Evolutionary conservation across 1,140 invertebrate genomes (phyloP).

Genomic region (Drosophila insularis): DNA sequence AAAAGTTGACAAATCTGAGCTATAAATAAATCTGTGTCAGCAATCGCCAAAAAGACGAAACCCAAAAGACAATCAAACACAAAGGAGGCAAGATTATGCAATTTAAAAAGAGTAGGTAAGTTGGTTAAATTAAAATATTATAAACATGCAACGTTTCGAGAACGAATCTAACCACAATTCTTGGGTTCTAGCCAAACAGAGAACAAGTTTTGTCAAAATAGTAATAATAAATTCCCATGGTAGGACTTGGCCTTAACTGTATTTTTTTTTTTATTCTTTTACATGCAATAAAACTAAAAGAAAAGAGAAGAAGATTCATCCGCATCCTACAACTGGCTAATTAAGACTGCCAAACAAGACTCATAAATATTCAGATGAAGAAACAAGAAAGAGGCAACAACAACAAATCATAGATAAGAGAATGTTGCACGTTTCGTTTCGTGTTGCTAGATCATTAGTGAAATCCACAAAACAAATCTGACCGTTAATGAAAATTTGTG

Average conservation of each 20-base stretch:
- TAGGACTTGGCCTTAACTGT: conserved; percentile 5
- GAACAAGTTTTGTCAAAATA: conserved; percentile 6
- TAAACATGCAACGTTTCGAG: conserved; percentile 4
- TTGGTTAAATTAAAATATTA: conserved; percentile 13
- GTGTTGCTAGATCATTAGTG: conserved; percentile 12
- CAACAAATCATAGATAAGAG: conserved; percentile 19
- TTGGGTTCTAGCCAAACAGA: background rate
- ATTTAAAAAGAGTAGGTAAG: conserved; percentile 13
- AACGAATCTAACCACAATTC: background rate
- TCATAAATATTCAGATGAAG: conserved; percentile 18
- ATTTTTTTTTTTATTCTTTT: background rate
- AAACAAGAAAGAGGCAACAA: background rate
- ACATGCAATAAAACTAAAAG: background rate
- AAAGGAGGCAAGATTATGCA: conserved; percentile 15
- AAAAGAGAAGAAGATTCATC: conserved; percentile 1
- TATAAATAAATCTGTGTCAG: conserved; percentile 24
- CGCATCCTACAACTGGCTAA: conserved; percentile 8
- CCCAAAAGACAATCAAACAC: background rate
- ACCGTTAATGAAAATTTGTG: conserved; percentile 6
- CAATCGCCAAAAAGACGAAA: background rate
- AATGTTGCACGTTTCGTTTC: conserved; percentile 19
- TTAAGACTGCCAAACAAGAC: conserved; percentile 10
- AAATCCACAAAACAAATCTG: conserved; percentile 1
- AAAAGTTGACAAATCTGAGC: conserved; percentile 10
- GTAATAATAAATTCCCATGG: background rate